Evolutionary conservation across 1,140 invertebrate genomes (phyloP).

Genomic region (Pomacea maculata): DNA sequence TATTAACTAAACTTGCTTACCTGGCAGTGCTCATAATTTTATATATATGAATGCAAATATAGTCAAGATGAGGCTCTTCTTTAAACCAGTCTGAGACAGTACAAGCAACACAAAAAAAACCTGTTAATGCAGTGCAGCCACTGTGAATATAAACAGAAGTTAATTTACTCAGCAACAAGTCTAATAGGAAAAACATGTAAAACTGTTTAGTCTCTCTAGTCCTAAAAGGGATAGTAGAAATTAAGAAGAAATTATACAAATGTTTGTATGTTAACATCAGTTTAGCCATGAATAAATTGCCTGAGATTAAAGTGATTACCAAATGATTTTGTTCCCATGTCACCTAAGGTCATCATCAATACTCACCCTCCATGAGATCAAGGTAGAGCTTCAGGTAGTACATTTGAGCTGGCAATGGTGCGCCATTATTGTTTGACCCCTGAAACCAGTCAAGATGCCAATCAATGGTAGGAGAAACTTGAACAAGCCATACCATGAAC

Average conservation of each 20-base stretch:
- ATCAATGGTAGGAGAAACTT: neutral
- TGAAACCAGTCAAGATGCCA: slow-evolving; percentile 60
- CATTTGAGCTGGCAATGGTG: slow-evolving; percentile 62
- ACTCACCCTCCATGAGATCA: slow-evolving; percentile 63
- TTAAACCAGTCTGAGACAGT: too few species aligned
- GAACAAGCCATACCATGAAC: too few species aligned
- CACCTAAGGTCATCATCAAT: neutral
- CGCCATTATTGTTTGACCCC: slow-evolving; percentile 69
- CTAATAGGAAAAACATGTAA: neutral
- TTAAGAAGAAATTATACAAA: too few species aligned
- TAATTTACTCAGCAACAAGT: neutral
- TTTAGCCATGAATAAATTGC: too few species aligned
- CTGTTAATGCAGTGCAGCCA: neutral
- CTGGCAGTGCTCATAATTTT: neutral
- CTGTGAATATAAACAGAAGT: too few species aligned
- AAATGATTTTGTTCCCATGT: too few species aligned
- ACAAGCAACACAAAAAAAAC: neutral
- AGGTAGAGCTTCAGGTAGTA: slow-evolving; percentile 64
- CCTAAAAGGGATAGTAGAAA: too few species aligned
- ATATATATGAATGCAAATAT: neutral
- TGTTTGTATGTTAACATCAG: too few species aligned
- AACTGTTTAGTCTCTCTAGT: neutral
- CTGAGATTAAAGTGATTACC: too few species aligned
- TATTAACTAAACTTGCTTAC: neutral
- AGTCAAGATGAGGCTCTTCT: too few species aligned